Conservation (phyloP, 2,888 invertebrate genomes). For the Idaea aversata region DNA sequence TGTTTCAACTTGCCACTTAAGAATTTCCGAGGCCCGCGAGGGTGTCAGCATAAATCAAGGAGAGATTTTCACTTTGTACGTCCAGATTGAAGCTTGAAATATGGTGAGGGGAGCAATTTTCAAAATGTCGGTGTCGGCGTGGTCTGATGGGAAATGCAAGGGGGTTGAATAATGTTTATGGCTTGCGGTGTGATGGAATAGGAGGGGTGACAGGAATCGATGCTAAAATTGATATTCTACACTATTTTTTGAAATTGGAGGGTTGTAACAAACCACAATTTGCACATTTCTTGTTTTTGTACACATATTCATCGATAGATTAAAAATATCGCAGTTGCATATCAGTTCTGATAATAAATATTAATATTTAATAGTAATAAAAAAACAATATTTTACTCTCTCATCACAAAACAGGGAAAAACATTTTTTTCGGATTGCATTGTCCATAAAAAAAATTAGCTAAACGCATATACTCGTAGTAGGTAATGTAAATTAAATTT, state of each 20-base stretch:
- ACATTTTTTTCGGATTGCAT: too few species aligned
- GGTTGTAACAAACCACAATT: too few species aligned
- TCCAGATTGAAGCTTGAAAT: constrained; percentile 28
- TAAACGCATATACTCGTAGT: too few species aligned
- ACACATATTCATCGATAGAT: too few species aligned
- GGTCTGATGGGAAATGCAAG: background rate
- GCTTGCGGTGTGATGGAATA: background rate
- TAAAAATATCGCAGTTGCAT: too few species aligned
- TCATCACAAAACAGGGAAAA: too few species aligned
- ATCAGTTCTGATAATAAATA: too few species aligned
- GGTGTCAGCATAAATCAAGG: constrained; percentile 17
- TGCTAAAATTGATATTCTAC: background rate
- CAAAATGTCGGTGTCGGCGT: background rate
- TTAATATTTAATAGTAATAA: too few species aligned
- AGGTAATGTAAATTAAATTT: too few species aligned
- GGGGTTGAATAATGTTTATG: background rate
- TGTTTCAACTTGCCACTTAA: constrained; percentile 38
- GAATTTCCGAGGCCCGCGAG: constrained; percentile 31
- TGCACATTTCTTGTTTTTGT: too few species aligned
- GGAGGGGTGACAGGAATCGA: background rate
- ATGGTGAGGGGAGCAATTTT: constrained; percentile 20
- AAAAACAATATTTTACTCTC: too few species aligned
- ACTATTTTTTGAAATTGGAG: background rate
- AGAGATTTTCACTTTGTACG: constrained; percentile 38
- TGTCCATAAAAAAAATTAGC: too few species aligned